phyloP scores from a whole-genome alignment of 1,140 invertebrate genomes.

The Fopius arisanus region DNA sequence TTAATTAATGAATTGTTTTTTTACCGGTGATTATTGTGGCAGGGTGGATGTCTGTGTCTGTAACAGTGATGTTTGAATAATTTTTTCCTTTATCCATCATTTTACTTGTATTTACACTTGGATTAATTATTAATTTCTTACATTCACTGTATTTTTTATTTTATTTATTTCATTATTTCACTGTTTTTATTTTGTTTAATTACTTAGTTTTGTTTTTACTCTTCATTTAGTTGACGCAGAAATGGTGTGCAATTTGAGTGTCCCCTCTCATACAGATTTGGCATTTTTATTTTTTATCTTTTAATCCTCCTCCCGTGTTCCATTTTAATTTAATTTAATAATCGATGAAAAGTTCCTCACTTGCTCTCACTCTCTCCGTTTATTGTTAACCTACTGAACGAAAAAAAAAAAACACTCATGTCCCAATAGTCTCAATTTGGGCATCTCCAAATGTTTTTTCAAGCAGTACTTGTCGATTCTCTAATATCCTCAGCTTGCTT shows the following conservation, averaged over 20 bases:
- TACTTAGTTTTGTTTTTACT: neutral
- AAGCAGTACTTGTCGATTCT: conserved; percentile 1
- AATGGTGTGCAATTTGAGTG: conserved; percentile 48
- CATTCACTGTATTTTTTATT: neutral
- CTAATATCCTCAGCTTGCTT: neutral
- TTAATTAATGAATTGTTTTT: conserved; percentile 32
- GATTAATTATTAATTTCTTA: conserved; percentile 37
- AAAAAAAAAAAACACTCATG: neutral
- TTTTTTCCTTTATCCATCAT: conserved; percentile 43
- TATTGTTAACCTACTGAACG: neutral
- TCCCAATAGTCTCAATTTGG: conserved; percentile 1
- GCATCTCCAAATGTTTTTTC: conserved; percentile 9
- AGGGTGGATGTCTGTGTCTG: conserved; percentile 16
- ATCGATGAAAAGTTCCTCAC: neutral
- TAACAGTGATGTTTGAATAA: conserved; percentile 36
- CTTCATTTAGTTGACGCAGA: conserved; percentile 41
- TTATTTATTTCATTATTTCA: conserved; percentile 15
- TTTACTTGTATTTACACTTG: conserved; percentile 50
- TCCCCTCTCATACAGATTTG: conserved; percentile 23
- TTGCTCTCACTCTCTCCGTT: neutral
- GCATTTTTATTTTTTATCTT: neutral
- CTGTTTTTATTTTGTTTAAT: conserved; percentile 6
- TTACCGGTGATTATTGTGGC: conserved; percentile 36
- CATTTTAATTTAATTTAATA: neutral
- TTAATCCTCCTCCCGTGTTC: neutral